phyloP scores from a whole-genome alignment of 2,888 invertebrate species.

The Tachystola acroxantha region DNA sequence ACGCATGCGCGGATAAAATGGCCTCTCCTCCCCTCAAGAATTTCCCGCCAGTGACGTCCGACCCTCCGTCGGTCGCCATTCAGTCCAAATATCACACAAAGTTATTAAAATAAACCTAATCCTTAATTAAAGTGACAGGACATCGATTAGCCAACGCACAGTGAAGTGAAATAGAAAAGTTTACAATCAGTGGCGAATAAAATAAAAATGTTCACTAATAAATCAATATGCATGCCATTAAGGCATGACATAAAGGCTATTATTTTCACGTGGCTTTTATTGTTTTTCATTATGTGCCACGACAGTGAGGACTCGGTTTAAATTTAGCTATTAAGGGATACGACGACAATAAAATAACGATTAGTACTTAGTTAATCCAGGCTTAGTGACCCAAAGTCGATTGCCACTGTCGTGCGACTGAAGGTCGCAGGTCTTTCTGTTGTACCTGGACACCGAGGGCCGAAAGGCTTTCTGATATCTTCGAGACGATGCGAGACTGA shows the following conservation, averaged over 20 bases:
- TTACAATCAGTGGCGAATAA: constrained; percentile 13
- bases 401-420: too few relatives aligned
- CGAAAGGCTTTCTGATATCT: too few relatives aligned
- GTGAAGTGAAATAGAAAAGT: constrained; percentile 21
- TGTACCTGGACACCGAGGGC: too few relatives aligned
- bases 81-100: constrained; percentile 11
- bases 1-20: constrained; percentile 50
- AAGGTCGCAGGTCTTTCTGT: too few relatives aligned
- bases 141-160: constrained; percentile 13
- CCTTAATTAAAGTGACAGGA: constrained; percentile 18
- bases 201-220: constrained; percentile 35
- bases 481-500: too few relatives aligned
- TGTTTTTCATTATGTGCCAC: constrained; percentile 57
- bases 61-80: constrained; percentile 28
- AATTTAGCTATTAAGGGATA: constrained; percentile 8
- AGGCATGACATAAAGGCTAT: constrained; percentile 27
- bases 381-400: too few relatives aligned
- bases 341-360: not conserved
- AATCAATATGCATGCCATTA: constrained; percentile 34
- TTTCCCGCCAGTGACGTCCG: constrained; percentile 55
- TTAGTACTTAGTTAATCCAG: too few relatives aligned
- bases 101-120: constrained; percentile 17
- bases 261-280: constrained; percentile 41
- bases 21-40: constrained; percentile 27
- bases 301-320: constrained; percentile 51